Evolutionary conservation across 2,797 vertebrate species (phyloP).

Genomic region (Sciurus vulgaris): DNA sequence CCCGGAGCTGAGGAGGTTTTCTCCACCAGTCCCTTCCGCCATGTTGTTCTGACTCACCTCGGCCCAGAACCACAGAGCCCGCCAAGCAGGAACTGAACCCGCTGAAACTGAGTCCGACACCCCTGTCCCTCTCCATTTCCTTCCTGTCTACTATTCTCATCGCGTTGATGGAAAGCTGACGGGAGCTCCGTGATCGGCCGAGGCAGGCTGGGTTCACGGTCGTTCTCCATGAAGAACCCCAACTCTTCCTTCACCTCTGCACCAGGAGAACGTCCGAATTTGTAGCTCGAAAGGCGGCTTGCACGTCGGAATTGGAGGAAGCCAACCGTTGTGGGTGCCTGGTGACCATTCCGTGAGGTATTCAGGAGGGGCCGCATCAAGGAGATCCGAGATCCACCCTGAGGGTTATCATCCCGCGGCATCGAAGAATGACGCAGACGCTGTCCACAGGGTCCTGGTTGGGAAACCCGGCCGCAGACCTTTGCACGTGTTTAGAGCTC

Average conservation of each 20-base stretch:
- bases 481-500: neutral
- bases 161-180: no score
- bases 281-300: no score
- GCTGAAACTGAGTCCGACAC: no score
- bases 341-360: neutral
- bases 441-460: neutral
- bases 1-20: rapidly evolving
- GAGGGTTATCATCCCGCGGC: neutral
- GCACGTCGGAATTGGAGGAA: neutral
- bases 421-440: no score
- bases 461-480: neutral
- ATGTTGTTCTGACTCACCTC: no score
- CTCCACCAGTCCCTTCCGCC: no score
- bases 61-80: no score
- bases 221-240: neutral
- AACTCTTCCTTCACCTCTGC: rapidly evolving
- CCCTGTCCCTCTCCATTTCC: no score
- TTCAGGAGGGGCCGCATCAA: rapidly evolving
- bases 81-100: no score
- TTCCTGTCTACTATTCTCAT: no score
- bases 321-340: rapidly evolving
- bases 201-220: rapidly evolving
- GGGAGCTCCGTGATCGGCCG: no score
- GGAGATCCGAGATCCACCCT: neutral
- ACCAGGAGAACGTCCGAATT: neutral